A percentile compares a stretch with the other conserved stretches of the same genome.
These are phyloP conservation scores for Holcopasites calliopsidis DNA, from an alignment of 1,140 invertebrate species.

Conservation along the genomic window DNA sequence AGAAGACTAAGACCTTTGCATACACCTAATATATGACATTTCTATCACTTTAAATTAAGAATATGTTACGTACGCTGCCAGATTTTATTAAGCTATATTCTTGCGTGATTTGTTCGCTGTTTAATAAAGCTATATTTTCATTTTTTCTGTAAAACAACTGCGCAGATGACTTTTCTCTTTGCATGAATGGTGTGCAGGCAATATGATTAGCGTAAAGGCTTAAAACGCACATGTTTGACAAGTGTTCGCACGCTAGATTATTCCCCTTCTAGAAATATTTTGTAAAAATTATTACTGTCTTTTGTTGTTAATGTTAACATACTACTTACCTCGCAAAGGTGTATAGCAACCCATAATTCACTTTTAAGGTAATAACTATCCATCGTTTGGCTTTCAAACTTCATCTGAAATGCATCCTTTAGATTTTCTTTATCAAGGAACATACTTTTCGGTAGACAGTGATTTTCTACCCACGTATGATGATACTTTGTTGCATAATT, in stretches of 20 bases:
- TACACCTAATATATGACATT: no score
- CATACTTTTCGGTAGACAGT: slow-evolving; percentile 74
- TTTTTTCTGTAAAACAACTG: slow-evolving; percentile 82
- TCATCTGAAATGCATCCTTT: slow-evolving; percentile 71
- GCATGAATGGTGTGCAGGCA: slow-evolving; percentile 79
- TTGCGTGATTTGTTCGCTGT: slow-evolving; percentile 79
- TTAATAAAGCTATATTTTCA: slow-evolving; percentile 77
- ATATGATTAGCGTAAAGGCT: slow-evolving; percentile 81
- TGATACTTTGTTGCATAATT: slow-evolving; percentile 55
- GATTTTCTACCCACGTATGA: slow-evolving; percentile 68
- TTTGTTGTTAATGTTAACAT: neutral
- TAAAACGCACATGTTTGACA: slow-evolving; percentile 86
- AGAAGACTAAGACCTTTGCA: no score
- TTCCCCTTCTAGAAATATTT: slow-evolving; percentile 78
- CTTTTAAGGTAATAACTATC: slow-evolving; percentile 79
- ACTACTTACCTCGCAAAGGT: slow-evolving; percentile 80
- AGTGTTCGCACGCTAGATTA: slow-evolving; percentile 83
- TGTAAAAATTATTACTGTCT: slow-evolving; percentile 3
- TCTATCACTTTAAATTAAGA: no score
- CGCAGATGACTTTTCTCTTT: slow-evolving; percentile 75
- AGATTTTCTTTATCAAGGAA: slow-evolving; percentile 69
- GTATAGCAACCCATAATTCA: slow-evolving; percentile 76
- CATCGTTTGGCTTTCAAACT: slow-evolving; percentile 70
- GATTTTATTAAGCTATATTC: slow-evolving; percentile 79
- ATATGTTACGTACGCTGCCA: slow-evolving; percentile 68